Conservation (phyloP, 1,140 invertebrate species). For the Zaprionus ornatus region DNA sequence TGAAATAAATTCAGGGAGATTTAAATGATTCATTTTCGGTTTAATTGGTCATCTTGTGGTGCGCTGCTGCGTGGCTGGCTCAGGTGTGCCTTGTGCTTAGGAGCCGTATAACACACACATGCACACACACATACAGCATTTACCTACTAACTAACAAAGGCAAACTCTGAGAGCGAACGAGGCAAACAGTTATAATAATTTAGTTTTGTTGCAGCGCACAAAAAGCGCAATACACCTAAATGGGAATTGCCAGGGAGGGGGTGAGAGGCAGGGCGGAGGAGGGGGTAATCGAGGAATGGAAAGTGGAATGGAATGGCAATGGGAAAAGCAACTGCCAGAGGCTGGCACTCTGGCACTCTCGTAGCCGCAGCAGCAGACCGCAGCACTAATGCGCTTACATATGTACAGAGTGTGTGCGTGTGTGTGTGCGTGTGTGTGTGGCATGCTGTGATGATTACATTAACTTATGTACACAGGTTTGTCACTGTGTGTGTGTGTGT, state of each 20-base stretch:
- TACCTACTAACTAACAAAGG: constrained; percentile 45
- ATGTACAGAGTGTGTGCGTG: constrained; percentile 33
- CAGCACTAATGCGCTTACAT: constrained; percentile 73
- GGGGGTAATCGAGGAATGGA: not conserved
- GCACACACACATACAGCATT: constrained; percentile 21
- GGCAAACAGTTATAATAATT: constrained; percentile 58
- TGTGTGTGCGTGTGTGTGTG: constrained; percentile 19
- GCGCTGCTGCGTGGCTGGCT: not conserved
- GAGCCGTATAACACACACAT: constrained; percentile 11
- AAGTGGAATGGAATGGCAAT: not conserved
- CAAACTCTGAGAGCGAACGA: constrained; percentile 22
- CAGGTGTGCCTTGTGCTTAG: constrained; percentile 54
- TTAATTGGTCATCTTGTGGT: constrained; percentile 1
- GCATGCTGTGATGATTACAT: constrained; percentile 35
- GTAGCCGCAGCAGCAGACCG: constrained; percentile 63
- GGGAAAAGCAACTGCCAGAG: constrained; percentile 21
- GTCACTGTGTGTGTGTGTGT: constrained; percentile 18
- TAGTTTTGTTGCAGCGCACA: constrained; percentile 54
- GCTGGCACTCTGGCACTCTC: constrained; percentile 18
- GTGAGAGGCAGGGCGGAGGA: not conserved
- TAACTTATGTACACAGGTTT: constrained; percentile 26
- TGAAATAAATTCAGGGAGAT: not conserved
- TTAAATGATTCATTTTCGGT: constrained; percentile 17
- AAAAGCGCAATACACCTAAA: constrained; percentile 58
- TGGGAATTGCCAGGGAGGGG: not conserved